Base-by-base conservation (phyloP, 2,888 invertebrate species). In the Amblyjoppa proteus region DNA sequence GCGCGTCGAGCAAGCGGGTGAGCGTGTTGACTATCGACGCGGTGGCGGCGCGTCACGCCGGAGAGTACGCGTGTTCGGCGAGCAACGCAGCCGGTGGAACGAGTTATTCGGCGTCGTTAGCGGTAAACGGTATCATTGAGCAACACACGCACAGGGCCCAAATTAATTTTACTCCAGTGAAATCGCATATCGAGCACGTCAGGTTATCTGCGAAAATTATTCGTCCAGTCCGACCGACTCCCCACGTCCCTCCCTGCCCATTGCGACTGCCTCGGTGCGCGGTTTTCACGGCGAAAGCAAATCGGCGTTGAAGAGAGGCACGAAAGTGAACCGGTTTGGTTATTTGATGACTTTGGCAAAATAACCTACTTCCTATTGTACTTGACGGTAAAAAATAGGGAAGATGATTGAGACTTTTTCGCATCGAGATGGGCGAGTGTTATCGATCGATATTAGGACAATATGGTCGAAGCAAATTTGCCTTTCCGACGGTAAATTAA, bases 41-140 rank as follows among this genome's bases (percentile, higher is more conserved):
- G 9, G 94, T 95, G 0, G 93, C 94, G 73, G 94, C 94, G n/a
- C 92, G 94, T 69, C 95, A 96, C 90, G 94, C 95, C 25, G 96
- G 96, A 66, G 95, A 95, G 81, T 96, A 95, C 90, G 95, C 95
- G 4, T 96, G 96, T 89, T 90, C 93, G 58, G 95, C 95, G 7
- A 93, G 93, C 76, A 96, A 96, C 91, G 88, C 89, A 49, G 95
- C 95, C 13, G 96, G 95, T 68, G 91, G 92, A 64, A 92, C 94
- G 71, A 94, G 94, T 84, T 94, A 94, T 89, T 93, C 95, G 13
- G 94, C 95, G 31, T 92, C 93, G 77, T 92, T 96, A 80, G 91
- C 94, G 74, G 95, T 96, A 31, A 95, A 95, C 91, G 95, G 95
- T 95, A 88, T 68, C 25, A 38, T 31, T 53, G 11, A n/a, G 3